phyloP scores from a whole-genome alignment of 2,888 invertebrate species.

The Polyploca ridens region DNA sequence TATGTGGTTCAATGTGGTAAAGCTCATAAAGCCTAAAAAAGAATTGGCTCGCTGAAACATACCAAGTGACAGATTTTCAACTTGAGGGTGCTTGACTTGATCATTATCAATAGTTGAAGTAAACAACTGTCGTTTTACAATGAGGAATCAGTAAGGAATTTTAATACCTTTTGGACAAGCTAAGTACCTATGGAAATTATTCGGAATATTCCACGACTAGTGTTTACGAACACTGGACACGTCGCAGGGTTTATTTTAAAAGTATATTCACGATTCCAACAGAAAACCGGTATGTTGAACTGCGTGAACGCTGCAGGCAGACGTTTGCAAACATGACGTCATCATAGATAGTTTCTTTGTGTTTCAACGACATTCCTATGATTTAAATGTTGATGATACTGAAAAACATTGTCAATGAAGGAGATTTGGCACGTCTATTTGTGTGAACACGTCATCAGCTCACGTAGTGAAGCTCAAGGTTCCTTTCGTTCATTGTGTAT shows the following conservation, averaged over 20 bases:
- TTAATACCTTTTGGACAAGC: not conserved
- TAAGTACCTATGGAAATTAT: not conserved
- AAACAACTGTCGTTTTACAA: too few species aligned
- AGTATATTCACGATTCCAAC: constrained; percentile 1
- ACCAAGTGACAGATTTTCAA: too few species aligned
- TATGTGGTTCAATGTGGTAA: too few species aligned
- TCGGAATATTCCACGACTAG: not conserved
- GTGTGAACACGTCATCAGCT: constrained; percentile 28
- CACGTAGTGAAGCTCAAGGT: constrained; percentile 45
- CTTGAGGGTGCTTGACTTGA: too few species aligned
- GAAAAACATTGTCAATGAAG: constrained; percentile 16
- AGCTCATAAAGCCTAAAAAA: too few species aligned
- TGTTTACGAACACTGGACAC: not conserved
- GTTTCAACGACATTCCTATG: not conserved
- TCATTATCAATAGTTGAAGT: too few species aligned
- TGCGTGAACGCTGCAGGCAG: constrained; percentile 10
- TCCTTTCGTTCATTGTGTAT: constrained; percentile 27
- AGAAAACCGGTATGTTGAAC: constrained; percentile 13
- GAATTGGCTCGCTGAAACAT: too few species aligned
- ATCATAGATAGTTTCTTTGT: not conserved
- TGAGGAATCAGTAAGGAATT: too few species aligned
- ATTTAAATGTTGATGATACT: not conserved
- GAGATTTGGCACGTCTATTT: constrained; percentile 46
- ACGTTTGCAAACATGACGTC: not conserved
- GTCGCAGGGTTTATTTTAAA: constrained; percentile 5